phyloP scores from a whole-genome alignment of 2,888 invertebrate genomes.

The Stenurella melanura region DNA sequence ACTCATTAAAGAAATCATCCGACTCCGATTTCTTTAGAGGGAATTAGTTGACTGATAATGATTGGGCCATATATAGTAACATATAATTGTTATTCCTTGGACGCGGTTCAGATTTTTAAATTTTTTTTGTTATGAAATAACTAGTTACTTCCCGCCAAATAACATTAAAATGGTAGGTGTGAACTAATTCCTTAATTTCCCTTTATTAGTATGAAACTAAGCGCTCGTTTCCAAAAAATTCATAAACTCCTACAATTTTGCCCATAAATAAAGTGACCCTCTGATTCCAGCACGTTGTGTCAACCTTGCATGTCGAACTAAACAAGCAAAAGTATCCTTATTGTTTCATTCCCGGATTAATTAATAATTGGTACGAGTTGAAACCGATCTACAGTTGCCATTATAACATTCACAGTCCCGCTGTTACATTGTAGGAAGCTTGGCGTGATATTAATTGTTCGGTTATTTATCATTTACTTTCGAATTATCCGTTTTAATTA shows the following conservation, averaged over 20 bases:
- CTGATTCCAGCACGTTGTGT: neutral
- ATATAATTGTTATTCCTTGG: no score
- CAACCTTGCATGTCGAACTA: neutral
- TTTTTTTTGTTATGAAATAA: no score
- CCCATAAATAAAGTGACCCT: neutral
- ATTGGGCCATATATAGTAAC: no score
- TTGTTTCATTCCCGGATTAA: conserved; percentile 48
- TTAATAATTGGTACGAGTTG: conserved; percentile 48
- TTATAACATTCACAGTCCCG: conserved; percentile 48
- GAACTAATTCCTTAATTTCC: no score
- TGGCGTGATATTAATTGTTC: conserved; percentile 53
- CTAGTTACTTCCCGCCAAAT: no score
- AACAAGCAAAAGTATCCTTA: conserved; percentile 43
- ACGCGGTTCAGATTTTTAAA: no score
- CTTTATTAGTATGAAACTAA: no score
- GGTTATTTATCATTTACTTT: conserved; percentile 51
- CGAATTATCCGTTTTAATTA: conserved; percentile 46
- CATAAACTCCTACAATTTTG: neutral
- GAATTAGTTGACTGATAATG: no score
- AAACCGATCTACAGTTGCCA: conserved; percentile 37
- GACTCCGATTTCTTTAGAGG: no score
- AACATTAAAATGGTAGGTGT: no score
- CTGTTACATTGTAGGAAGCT: conserved; percentile 50
- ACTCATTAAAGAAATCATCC: no score
- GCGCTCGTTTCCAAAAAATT: no score